Evolutionary conservation across 2,113 vertebrate genomes (phyloP).

Genomic region (Ornithorhynchus anatinus): DNA sequence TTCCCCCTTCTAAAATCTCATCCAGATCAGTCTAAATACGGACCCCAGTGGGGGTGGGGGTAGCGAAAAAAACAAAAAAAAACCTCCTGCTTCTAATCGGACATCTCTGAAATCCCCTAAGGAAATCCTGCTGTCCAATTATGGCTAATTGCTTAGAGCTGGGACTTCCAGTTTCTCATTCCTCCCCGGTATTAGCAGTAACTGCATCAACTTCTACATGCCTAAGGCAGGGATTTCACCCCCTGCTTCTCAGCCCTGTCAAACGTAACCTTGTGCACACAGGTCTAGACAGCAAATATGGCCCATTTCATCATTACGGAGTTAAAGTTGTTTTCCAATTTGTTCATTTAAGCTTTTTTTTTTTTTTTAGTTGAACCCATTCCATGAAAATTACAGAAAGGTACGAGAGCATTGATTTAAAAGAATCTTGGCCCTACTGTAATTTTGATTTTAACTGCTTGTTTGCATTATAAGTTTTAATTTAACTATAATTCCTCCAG

Average conservation of each 20-base stretch:
- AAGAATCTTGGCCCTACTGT: no score
- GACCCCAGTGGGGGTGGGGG: neutral
- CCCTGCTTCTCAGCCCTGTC: neutral
- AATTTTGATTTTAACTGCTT: no score
- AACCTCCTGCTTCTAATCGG: conserved; percentile 21
- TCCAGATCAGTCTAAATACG: neutral
- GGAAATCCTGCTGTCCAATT: neutral
- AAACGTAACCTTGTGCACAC: neutral
- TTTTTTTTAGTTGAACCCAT: neutral
- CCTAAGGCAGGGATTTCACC: neutral
- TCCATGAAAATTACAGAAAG: neutral
- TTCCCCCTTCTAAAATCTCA: conserved; percentile 5
- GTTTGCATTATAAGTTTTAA: no score
- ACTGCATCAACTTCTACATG: neutral
- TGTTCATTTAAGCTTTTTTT: neutral
- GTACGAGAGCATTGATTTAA: no score
- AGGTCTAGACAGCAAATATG: neutral
- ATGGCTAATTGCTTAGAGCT: neutral
- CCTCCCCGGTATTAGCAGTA: neutral
- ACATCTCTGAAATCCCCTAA: neutral
- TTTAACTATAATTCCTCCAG: neutral
- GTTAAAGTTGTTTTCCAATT: conserved; percentile 11
- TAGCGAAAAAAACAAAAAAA: no score
- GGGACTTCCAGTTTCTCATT: neutral
- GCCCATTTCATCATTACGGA: neutral